phyloP scores from a whole-genome alignment of 2,113 vertebrate species.

The Pyxicephalus adspersus region DNA sequence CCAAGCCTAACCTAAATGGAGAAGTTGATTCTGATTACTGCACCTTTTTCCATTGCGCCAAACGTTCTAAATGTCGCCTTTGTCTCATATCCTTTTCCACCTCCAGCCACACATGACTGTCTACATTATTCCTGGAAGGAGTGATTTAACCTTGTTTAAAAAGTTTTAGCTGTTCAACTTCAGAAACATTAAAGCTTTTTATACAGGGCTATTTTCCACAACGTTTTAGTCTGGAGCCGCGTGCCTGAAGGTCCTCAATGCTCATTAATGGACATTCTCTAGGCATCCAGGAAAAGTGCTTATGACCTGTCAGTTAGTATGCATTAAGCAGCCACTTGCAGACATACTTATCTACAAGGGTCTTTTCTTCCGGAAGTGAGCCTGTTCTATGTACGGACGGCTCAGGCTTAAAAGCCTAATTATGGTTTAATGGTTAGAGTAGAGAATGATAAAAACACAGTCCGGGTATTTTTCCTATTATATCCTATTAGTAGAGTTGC shows the following conservation, averaged over 20 bases:
- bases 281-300: neutral
- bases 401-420: too few species aligned
- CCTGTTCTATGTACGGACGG: neutral
- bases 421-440: too few species aligned
- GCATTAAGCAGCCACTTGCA: slow-evolving; percentile 8
- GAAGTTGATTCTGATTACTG: too few species aligned
- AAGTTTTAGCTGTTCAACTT: neutral
- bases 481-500: too few species aligned
- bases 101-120: too few species aligned
- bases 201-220: neutral
- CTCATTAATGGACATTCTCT: slow-evolving; percentile 17
- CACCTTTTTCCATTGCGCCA: too few species aligned
- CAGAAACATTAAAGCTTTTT: neutral
- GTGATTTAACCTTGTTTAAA: neutral
- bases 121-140: too few species aligned
- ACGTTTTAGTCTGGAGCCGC: slow-evolving; percentile 23
- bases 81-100: too few species aligned
- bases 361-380: neutral
- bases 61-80: too few species aligned
- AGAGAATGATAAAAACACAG: too few species aligned
- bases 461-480: too few species aligned
- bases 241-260: slow-evolving; percentile 13
- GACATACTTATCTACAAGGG: neutral
- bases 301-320: neutral
- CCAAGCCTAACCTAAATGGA: too few species aligned